Evolutionary conservation across 2,113 vertebrate genomes (phyloP), one percentile per base, ranked within the genome.

Genomic region (Mirounga angustirostris): DNA sequence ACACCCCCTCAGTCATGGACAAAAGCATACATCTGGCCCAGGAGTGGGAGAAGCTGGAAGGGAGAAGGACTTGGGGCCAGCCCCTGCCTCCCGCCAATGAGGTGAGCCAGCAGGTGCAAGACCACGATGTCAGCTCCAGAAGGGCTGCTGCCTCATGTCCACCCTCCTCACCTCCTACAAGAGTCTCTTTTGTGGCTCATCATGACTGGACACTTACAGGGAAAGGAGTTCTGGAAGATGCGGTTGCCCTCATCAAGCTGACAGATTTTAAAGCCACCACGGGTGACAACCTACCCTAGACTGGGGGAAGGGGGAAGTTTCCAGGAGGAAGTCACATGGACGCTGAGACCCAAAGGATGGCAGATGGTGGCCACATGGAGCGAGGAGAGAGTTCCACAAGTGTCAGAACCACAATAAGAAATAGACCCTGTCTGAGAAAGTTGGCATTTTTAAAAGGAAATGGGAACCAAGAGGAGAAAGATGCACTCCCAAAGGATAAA

Each of bases 361-460:
- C 40, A 56, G 43, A 80, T 19, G 5, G 52, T n/a, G 65, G 76
- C 10, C 12, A 26, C 63, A 18, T 15, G 19, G 61, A 85, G 71
- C 7, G 26, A n/a, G 33, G 46, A 33, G 28, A 40, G 19, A 15
- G 15, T 46, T 43, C 43, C 73, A 85, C 0, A 9, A 67, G 63
- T 40, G 9, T 40, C 0, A 5, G 71, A 24, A 59, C 46, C 59
- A 91, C 19, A 10, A 26, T 26, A 5, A 63, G 90, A 92, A 95
- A 21, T 4, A 71, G 76, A 74, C 12, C 14, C 56, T 36, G 30
- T 24, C 81, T 78, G 67, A 16, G 58, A 87, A 86, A n/a, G 5
- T n/a, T 78, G 52, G n/a, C 74, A 14, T 73, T 84, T 93, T 61
- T 56, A n/a, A 71, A 96, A 96, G 71, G 52, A 61, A 93, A 74